Evolutionary conservation across 1,140 invertebrate genomes (phyloP).

Genomic region (Drosophila bocqueti): DNA sequence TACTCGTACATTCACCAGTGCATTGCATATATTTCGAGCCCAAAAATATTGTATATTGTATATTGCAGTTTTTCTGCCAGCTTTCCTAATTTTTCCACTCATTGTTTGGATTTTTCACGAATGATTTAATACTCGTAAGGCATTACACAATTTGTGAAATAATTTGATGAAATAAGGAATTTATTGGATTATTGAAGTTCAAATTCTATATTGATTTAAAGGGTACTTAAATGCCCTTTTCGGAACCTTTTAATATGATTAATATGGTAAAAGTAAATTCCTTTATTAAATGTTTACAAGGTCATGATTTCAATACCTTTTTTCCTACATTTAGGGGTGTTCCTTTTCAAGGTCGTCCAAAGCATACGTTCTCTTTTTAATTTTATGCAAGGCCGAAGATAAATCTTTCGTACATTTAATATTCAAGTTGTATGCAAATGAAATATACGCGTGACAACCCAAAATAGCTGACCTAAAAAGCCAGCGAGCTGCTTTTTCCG

Average conservation of each 20-base stretch:
- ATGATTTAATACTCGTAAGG: constrained; percentile 9
- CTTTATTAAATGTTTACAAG: constrained; percentile 11
- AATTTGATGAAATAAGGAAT: constrained; percentile 22
- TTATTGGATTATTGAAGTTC: constrained; percentile 3
- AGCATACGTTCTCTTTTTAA: background rate
- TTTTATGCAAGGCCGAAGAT: constrained; percentile 21
- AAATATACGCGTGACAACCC: constrained; percentile 38
- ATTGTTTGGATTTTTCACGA: constrained; percentile 13
- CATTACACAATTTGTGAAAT: constrained; percentile 33
- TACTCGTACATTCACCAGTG: background rate
- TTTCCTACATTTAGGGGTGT: constrained; percentile 16
- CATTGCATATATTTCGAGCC: constrained; percentile 7
- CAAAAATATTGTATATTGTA: constrained; percentile 20
- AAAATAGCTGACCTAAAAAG: constrained; percentile 75
- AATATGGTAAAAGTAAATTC: background rate
- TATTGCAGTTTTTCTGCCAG: constrained; percentile 18
- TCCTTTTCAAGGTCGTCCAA: constrained; percentile 23
- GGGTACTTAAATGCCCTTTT: background rate
- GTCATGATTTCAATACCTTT: constrained; percentile 12
- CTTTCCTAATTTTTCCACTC: background rate
- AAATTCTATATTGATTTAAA: no score
- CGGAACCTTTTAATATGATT: background rate
- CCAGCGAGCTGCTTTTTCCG: constrained; percentile 28
- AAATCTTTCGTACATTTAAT: constrained; percentile 6
- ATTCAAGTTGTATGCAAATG: constrained; percentile 19